phyloP scores from a whole-genome alignment of 2,888 invertebrate species.

The Imbricaverruca yamaguchii region DNA sequence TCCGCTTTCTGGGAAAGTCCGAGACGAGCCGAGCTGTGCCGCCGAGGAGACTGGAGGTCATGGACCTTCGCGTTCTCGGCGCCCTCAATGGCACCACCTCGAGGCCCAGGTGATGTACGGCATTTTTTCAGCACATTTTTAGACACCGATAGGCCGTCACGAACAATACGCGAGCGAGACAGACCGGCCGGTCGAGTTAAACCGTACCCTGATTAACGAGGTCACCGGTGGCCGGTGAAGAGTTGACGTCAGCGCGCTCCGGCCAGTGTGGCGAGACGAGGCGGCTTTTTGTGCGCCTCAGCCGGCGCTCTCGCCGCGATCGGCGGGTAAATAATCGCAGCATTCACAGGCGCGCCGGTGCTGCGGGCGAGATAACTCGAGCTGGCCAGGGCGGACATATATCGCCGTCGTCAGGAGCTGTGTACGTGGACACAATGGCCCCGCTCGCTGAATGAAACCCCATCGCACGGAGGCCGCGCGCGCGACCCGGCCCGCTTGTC shows the following conservation, averaged over 20 bases:
- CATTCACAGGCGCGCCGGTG: background rate
- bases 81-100: background rate
- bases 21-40: background rate
- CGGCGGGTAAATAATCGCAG: background rate
- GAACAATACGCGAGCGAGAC: background rate
- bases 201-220: background rate
- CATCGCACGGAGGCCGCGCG: background rate
- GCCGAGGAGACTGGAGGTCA: background rate
- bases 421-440: background rate
- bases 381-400: background rate
- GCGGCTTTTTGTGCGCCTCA: background rate
- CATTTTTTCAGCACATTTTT: background rate
- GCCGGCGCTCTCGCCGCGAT: background rate
- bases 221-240: background rate
- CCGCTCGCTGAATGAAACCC: background rate
- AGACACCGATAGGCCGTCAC: background rate
- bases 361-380: too few relatives aligned
- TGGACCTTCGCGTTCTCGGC: background rate
- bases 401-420: background rate
- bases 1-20: background rate
- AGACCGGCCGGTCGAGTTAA: background rate
- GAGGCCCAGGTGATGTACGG: background rate
- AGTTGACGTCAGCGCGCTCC: background rate
- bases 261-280: background rate
- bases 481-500: background rate